Evolutionary conservation across 2,888 invertebrate species (phyloP).

Genomic region (Rhingia rostrata): DNA sequence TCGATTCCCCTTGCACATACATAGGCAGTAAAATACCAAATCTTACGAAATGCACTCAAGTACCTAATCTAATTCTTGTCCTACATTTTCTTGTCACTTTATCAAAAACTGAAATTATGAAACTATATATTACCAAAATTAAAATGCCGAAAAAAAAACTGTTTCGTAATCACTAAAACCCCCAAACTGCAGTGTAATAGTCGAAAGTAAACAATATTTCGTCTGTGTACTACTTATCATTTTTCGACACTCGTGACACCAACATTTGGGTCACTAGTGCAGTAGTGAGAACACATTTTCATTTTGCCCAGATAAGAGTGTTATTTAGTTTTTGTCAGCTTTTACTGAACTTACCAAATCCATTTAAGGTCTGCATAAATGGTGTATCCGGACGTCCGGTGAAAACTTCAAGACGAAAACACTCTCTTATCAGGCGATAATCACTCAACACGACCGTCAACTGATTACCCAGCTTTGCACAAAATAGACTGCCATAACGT

Average conservation of each 20-base stretch:
- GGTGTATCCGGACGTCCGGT: constrained; percentile 94
- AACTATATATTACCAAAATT: no score
- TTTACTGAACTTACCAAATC: constrained; percentile 90
- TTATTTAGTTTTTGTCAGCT: constrained; percentile 11
- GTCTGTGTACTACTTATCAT: no score
- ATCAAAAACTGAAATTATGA: no score
- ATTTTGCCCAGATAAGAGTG: background rate
- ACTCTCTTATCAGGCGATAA: constrained; percentile 92
- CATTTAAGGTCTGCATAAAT: constrained; percentile 92
- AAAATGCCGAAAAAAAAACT: no score
- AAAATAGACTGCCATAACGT: constrained; percentile 92
- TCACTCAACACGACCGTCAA: constrained; percentile 93
- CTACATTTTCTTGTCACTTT: no score
- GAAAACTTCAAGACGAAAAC: constrained; percentile 93
- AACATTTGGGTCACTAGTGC: constrained; percentile 54
- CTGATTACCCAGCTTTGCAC: constrained; percentile 91
- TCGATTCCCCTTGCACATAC: no score
- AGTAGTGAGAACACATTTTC: constrained; percentile 22
- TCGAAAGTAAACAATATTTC: no score
- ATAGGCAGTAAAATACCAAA: no score
- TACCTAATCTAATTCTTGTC: no score
- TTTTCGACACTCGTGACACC: background rate
- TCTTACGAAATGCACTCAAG: no score
- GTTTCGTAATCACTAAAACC: no score
- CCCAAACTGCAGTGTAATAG: no score